Base-by-base conservation (phyloP, 2,797 vertebrate species). In the Sternarchorhynchus goeldii region DNA sequence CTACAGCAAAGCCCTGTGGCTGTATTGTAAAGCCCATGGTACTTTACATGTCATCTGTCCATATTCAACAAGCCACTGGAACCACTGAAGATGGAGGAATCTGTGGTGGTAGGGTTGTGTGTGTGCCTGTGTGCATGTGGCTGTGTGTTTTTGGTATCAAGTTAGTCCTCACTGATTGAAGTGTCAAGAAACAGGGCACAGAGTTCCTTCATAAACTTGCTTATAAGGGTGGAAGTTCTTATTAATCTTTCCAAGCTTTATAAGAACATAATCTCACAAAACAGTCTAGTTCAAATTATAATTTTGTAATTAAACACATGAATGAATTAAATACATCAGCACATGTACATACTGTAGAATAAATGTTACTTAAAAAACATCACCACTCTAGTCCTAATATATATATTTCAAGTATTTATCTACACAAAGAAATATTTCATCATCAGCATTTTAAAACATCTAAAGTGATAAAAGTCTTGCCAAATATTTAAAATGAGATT, bases 381-480 rank as follows among this genome's bases (percentile, higher is more conserved):
- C 25, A 25, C 25, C 25, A 25, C 25, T 25, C 25, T 25, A 25
- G 0, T 25, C 25, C 25, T 25, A 25, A 25, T 75, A 85, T 82
- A 75, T 81, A 76, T 83, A 86, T 83, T 73, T 82, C 80, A 71
- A 75, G 73, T 75, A 64, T 82, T 81, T 82, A 82, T 80, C 76
- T 83, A 82, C 68, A 80, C 72, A 74, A 63, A 64, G 56, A 68
- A 72, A 53, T 25, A 81, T 74, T 50, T 71, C 64, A 83, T 82
- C 77, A 82, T 83, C 76, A 85, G 76, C 78, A 81, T 81, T 81
- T 82, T 64, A 73, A 65, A 83, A 79, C 75, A 74, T 73, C 79
- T 82, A 77, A 75, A 67, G 81, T 78, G 50, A 75, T 79, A 63
- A 71, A 68, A 69, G 75, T 82, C 75, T 80, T 85, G 84, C 83